Conservation (phyloP, 2,113 vertebrate species). For the Galemys pyrenaicus region DNA sequence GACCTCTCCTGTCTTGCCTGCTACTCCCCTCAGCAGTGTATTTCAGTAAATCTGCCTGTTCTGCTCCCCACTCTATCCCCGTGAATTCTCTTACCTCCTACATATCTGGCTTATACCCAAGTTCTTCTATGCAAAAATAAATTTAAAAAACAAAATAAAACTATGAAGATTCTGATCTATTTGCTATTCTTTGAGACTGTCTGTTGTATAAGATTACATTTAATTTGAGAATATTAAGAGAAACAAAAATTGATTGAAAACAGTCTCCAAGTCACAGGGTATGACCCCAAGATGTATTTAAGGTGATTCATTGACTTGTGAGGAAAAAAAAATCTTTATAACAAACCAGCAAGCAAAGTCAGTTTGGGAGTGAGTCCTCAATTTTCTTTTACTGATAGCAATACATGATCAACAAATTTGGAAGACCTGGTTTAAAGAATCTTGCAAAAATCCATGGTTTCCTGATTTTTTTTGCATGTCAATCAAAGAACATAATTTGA, state of each 20-base stretch:
- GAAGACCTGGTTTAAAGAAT: background rate
- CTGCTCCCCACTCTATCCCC: too few species aligned
- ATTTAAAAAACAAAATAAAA: too few species aligned
- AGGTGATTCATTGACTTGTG: slow-evolving; percentile 14
- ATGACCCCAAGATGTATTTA: background rate
- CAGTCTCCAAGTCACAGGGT: background rate
- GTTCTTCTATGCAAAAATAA: too few species aligned
- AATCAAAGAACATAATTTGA: slow-evolving; percentile 33
- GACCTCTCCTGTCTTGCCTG: too few species aligned
- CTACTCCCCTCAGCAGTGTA: too few species aligned
- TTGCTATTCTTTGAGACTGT: background rate
- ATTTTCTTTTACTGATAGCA: background rate
- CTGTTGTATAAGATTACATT: slow-evolving; percentile 31
- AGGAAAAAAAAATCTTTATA: background rate
- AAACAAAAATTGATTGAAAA: slow-evolving; percentile 32
- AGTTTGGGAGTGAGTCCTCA: background rate
- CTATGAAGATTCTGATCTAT: slow-evolving; percentile 35
- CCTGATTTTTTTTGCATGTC: background rate
- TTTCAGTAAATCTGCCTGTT: too few species aligned
- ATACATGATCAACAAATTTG: slow-evolving; percentile 14
- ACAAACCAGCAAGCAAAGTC: background rate
- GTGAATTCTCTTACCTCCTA: too few species aligned
- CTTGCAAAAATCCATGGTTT: background rate
- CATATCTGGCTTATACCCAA: too few species aligned
- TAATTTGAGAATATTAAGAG: slow-evolving; percentile 46